Evolutionary conservation across 2,797 vertebrate species (phyloP).

Genomic region (Adelosebastes latens): DNA sequence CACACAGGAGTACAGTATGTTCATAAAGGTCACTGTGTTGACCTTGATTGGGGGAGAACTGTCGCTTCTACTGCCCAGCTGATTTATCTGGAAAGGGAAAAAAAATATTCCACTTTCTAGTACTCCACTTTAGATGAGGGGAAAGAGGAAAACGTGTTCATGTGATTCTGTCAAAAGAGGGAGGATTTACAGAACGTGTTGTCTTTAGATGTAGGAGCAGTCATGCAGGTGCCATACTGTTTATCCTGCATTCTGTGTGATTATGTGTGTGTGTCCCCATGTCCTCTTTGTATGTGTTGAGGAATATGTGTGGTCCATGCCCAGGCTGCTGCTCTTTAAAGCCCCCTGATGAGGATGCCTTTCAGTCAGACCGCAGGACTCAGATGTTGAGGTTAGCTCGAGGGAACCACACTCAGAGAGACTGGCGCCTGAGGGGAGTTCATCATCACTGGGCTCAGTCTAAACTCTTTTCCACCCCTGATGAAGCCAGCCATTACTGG

Average conservation of each 20-base stretch:
- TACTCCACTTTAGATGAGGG: neutral
- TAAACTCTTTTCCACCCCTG: conserved; percentile 45
- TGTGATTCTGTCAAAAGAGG: neutral
- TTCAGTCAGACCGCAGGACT: conserved; percentile 50
- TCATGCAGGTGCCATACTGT: conserved; percentile 1
- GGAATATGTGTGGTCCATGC: conserved; percentile 48
- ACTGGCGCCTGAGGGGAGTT: conserved; percentile 56
- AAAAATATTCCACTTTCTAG: neutral
- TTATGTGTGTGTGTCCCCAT: conserved; percentile 1
- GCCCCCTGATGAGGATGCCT: conserved; percentile 43
- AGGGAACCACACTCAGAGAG: conserved; percentile 48
- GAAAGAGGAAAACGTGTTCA: neutral
- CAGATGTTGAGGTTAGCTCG: conserved; percentile 54
- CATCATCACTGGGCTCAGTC: conserved; percentile 57
- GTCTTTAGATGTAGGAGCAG: neutral
- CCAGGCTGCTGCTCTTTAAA: conserved; percentile 31
- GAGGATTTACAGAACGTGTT: neutral
- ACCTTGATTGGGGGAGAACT: conserved; percentile 1
- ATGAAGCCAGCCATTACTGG: conserved; percentile 14
- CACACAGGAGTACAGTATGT: conserved; percentile 2
- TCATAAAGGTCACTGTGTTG: conserved; percentile 1
- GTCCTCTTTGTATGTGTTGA: conserved; percentile 12
- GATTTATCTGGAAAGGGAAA: neutral
- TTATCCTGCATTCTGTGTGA: neutral
- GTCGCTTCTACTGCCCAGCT: neutral